Conservation (phyloP, 1,140 invertebrate species). For the Rhyacophila brunnea region DNA sequence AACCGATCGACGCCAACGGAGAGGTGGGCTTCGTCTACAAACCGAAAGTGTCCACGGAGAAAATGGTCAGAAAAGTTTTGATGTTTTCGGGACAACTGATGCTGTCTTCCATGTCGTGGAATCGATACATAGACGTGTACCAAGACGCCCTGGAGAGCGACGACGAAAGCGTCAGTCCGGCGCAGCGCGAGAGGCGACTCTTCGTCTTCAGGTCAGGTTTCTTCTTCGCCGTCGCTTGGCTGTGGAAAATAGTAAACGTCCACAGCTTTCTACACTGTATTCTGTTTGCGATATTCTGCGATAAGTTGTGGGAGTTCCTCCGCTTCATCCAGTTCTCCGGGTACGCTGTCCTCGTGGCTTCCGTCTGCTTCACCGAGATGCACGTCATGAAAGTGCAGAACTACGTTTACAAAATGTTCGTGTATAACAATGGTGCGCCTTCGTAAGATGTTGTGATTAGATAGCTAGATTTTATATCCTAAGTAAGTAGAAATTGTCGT, state of each 20-base stretch:
- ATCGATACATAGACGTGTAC: conserved; percentile 76
- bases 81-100: conserved; percentile 69
- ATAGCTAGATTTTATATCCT: too few species aligned
- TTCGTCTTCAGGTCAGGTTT: conserved; percentile 61
- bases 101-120: conserved; percentile 73
- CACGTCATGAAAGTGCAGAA: conserved; percentile 56
- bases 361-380: conserved; percentile 61
- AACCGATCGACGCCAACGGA: conserved; percentile 52
- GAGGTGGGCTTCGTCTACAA: conserved; percentile 61
- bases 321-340: conserved; percentile 63
- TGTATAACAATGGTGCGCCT: conserved; percentile 18
- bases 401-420: conserved; percentile 50
- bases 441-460: conserved; percentile 8
- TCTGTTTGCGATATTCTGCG: conserved; percentile 75
- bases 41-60: conserved; percentile 62
- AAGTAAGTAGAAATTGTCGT: too few species aligned
- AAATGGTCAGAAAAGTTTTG: conserved; percentile 62
- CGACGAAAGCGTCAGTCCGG: conserved; percentile 43
- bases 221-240: conserved; percentile 70
- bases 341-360: conserved; percentile 56
- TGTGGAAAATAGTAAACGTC: conserved; percentile 79
- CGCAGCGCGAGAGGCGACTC: conserved; percentile 55
- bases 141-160: conserved; percentile 70
- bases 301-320: conserved; percentile 75
- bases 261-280: conserved; percentile 76